Base-by-base conservation (phyloP, 2,113 vertebrate genomes). In the Leptobrachium ailaonicum region DNA sequence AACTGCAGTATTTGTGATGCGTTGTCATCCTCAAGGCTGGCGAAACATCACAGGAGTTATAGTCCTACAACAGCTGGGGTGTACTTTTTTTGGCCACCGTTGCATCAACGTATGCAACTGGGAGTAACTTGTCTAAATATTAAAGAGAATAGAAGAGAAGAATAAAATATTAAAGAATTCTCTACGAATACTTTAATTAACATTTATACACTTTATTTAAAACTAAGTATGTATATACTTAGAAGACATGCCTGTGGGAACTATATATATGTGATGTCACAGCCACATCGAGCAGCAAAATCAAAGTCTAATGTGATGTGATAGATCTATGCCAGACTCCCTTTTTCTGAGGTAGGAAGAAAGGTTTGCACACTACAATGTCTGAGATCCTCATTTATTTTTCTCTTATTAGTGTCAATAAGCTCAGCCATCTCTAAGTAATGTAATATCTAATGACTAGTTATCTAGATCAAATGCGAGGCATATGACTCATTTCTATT, bases 371-470 rank as follows among this genome's bases (percentile, higher is more conserved):
- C 40, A 79, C 72, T 72, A 72, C 45, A 54, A 72, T 73, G 68
- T 78, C 54, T 73, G 41, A 44, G 32, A 42, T 56, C 41, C 58
- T 71, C 58, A 79, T 73, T 72, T 72, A 73, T 64, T 79, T 79
- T 64, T 68, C 70, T 50, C 68, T 54, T 71, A 79, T 79, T 72
- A 79, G 45, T 66, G 69, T 66, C 58, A 72, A 72, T 79, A 79
- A 73, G 63, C 14, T 53, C 60, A 79, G 69, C 60, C 44, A 53
- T 42, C 71, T 63, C 58, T 64, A 14, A 41, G 40, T 79, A 79
- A 79, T 72, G 58, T 79, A 72, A 66, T 60, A 11, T 79, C 53
- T 71, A 42, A 20, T 79, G 77, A 79, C 77, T 71, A 72, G 77
- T 73, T 79, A 72, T 72, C 53, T 47, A 70, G 54, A 78, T 71